Base-by-base conservation (phyloP, 1,140 invertebrate genomes). In the Formica selysi region DNA sequence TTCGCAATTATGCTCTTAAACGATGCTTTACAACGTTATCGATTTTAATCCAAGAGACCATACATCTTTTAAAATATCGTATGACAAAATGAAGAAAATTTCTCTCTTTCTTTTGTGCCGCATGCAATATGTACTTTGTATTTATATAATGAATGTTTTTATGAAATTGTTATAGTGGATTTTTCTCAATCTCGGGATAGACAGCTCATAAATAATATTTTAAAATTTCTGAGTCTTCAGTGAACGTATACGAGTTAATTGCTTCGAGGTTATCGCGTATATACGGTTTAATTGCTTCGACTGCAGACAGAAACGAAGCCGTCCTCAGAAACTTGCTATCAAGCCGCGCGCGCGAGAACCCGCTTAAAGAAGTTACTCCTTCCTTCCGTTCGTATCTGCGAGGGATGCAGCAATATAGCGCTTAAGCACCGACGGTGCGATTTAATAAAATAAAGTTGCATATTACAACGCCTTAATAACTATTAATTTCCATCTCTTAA, bases 401-500 rank as follows among this genome's bases (percentile, higher is more conserved):
- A 59, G n/a, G 7, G 67, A 73, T 81, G 22, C 67, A 19, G 22
- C 51, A 54, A 61, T 61, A 62, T 44, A 70, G 51, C 38, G 79
- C 26, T 83, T 74, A 48, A 83, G 54, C 79, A 7, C 22, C 54
- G 48, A 71, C 54, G 51, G 54, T 48, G 19, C 67, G 36, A 81
- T 81, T 61, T 81, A 81, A 81, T 81, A 81, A 73, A 73, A 81
- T 41, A 11, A 26, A 73, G 51, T 73, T 73, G 71, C 22, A 22
- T 22, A 22, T 22, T 22, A 22, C 78, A 16, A 59, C 26, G 54
- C 51, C 38, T 81, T 71, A 59, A 61, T 81, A 73, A 81, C 32
- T 81, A 81, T 81, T 81, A 73, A 73, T 73, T 81, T 61, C 22
- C 67, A 73, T 81, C 38, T 44, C 19, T 61, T 81, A 73, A 81